Evolutionary conservation across 2,888 invertebrate genomes (phyloP).

Genomic region (Encarsia formosa): DNA sequence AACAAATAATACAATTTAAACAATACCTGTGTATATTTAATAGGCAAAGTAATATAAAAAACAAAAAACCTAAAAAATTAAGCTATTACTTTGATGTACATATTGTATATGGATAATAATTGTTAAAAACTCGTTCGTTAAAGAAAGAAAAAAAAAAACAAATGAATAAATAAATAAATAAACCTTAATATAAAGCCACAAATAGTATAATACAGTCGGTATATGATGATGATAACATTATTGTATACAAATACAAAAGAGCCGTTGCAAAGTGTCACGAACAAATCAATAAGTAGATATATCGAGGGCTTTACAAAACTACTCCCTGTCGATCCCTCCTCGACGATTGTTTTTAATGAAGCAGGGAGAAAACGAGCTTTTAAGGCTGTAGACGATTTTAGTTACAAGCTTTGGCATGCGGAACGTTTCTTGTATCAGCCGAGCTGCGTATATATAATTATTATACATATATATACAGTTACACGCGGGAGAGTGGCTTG

Average conservation of each 20-base stretch:
- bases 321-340: slow-evolving; percentile 12
- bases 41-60: no score
- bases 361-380: slow-evolving; percentile 8
- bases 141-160: slow-evolving; percentile 6
- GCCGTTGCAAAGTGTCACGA: slow-evolving; percentile 22
- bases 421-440: no score
- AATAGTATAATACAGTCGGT: slow-evolving; percentile 11
- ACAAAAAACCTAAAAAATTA: slow-evolving; percentile 10
- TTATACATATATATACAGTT: no score
- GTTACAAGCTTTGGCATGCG: no score
- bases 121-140: slow-evolving; percentile 28
- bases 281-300: slow-evolving; percentile 24
- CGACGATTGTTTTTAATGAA: slow-evolving; percentile 18
- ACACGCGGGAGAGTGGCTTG: slow-evolving; percentile 8
- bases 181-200: not conserved
- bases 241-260: slow-evolving; percentile 19
- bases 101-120: slow-evolving; percentile 46
- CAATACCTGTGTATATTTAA: slow-evolving; percentile 15
- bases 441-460: no score
- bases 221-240: slow-evolving; percentile 16
- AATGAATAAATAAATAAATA: slow-evolving; percentile 8
- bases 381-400: slow-evolving; percentile 19
- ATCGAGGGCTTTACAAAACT: slow-evolving; percentile 11
- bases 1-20: not conserved
- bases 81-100: slow-evolving; percentile 34